Evolutionary conservation across 2,797 vertebrate genomes (phyloP), one percentile per base, ranked within the genome.

Genomic region (Pterois miles): DNA sequence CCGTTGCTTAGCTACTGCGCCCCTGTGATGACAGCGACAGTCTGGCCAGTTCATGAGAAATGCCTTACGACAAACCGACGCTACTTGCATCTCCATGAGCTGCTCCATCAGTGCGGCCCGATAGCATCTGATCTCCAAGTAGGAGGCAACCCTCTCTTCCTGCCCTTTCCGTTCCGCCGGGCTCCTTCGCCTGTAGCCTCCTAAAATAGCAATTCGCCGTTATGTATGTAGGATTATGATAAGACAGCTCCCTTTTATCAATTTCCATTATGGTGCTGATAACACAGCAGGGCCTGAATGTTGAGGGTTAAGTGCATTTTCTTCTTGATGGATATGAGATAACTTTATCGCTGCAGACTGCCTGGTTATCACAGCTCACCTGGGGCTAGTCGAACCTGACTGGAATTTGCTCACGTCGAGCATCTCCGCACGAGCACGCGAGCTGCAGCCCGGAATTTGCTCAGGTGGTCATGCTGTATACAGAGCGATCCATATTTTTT

Each of bases 241-340:
- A 92, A 93, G 84, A 85, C 74, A 68, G 86, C 86, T 90, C 78
- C 66, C 86, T 90, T 89, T 91, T 92, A 93, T 93, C 89, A 88
- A 79, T 90, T 91, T 92, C 88, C 83, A 90, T 93, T 90, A 89
- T 58, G 74, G 59, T 16, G 72, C 84, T 69, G 93, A 93, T 93
- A 91, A 90, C 87, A 85, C 76, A 69, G 79, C 81, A 64, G 69
- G 69, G 83, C 71, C 74, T 87, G 85, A 87, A 91, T 77, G 84
- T 70, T 76, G 85, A 87, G 90, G 90, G 89, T 91, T 92, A 94
- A 92, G 91, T 91, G 90, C 86, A 92, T 92, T 93, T 94, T 87
- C 70, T 50, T 79, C 78, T 78, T 75, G 93, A 93, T 92, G 81
- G 84, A 83, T 90, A 84, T 65, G 52, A 83, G 92, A 93, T 93